Percentiles rank a stretch among this genome's conserved stretches.
These are phyloP conservation scores for Dipus sagitta DNA, from an alignment of 2,797 vertebrate genomes.

Conservation along the genomic window DNA sequence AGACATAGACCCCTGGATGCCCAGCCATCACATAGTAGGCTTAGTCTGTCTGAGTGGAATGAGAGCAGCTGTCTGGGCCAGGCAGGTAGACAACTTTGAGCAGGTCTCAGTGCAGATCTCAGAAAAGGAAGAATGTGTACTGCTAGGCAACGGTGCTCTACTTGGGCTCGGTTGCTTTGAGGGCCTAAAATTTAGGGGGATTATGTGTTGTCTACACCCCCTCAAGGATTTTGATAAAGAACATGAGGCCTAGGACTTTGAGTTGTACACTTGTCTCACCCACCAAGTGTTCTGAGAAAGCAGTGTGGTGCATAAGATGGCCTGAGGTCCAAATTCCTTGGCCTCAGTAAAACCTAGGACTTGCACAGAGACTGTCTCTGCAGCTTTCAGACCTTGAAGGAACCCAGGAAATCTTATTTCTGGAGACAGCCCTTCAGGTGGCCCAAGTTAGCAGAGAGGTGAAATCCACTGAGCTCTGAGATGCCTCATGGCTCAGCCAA, in stretches of 20 bases:
- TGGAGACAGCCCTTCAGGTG: not conserved
- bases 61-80: not conserved
- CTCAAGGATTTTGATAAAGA: not conserved
- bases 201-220: not conserved
- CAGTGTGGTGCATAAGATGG: not conserved
- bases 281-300: not conserved
- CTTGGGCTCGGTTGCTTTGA: not conserved
- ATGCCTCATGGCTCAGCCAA: not conserved
- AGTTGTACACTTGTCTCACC: not conserved
- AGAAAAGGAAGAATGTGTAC: not conserved
- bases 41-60: not conserved
- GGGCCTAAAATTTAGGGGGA: not conserved
- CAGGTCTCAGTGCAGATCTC: not conserved
- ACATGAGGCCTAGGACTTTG: not conserved
- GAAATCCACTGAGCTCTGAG: not conserved
- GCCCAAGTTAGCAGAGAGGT: not conserved
- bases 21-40: no score
- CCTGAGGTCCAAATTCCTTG: not conserved
- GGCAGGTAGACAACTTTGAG: not conserved
- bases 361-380: not conserved
- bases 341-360: not conserved
- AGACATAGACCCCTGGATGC: not conserved
- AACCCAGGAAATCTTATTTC: not conserved
- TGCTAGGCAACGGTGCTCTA: not conserved
- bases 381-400: not conserved